Evolutionary conservation across 1,140 invertebrate genomes (phyloP).

Genomic region (Lucilia cuprina): DNA sequence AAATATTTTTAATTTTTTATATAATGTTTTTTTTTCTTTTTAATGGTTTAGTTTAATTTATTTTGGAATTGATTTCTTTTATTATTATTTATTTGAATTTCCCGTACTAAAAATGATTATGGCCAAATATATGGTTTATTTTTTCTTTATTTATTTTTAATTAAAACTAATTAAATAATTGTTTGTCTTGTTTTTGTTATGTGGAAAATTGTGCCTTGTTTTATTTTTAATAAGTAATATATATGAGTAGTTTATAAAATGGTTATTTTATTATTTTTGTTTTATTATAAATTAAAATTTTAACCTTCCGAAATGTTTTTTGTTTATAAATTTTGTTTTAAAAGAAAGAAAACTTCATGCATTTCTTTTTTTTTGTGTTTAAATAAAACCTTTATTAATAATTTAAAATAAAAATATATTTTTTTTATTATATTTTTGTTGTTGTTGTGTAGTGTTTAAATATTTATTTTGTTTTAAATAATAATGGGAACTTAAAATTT

Average conservation of each 20-base stretch:
- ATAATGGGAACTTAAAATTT: slow-evolving; percentile 59
- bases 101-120: neutral
- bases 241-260: neutral
- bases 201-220: slow-evolving; percentile 1
- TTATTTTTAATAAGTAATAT: neutral
- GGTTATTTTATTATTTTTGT: neutral
- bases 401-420: slow-evolving; percentile 39
- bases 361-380: neutral
- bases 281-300: slow-evolving; percentile 11
- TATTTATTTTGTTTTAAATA: slow-evolving; percentile 41
- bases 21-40: neutral
- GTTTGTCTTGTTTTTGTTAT: neutral
- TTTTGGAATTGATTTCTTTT: neutral
- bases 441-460: slow-evolving; percentile 35
- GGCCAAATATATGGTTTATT: neutral
- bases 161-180: neutral
- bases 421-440: slow-evolving; percentile 23
- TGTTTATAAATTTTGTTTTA: neutral
- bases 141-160: neutral
- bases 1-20: slow-evolving; percentile 27
- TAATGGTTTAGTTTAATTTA: neutral
- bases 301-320: slow-evolving; percentile 36
- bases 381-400: slow-evolving; percentile 39
- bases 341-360: neutral
- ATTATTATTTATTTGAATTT: neutral